Evolutionary conservation across 1,140 invertebrate species (phyloP), one percentile per base, ranked within the genome.

Genomic region (Daktulosphaira vitifoliae): DNA sequence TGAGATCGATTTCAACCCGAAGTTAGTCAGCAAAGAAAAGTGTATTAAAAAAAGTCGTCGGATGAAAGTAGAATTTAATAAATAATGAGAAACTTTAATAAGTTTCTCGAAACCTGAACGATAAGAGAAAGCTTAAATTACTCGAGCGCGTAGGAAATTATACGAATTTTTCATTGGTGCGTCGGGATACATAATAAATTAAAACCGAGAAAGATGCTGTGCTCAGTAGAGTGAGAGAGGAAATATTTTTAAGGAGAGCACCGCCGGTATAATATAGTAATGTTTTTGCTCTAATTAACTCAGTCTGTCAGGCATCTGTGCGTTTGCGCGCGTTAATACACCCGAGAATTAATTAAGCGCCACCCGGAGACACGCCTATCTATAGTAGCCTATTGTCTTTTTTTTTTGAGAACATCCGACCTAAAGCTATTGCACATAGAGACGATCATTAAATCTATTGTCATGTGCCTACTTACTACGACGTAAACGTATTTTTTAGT

Each of bases 81-180:
- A 62, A 62, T 62, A 62, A 62, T 48, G 56, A 62, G 56, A 62
- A 62, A 62, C 56, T 62, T 62, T 62, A 62, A 62, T 62, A 62
- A 62, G 56, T 62, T 62, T 62, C 42, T 26, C 26, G 22, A 44
- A 38, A 42, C 53, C 51, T 37, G 54, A 23, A 46, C 26, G 42
- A 11, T 33, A 11, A 33, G 29, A 56, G 38, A 25, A 15, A 11
- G 56, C 42, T 62, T 62, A 62, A 62, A 62, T 62, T 62, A 62
- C 39, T 44, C 39, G 39, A 15, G n/a, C 56, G 56, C 25, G 42
- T n/a, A 62, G 56, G 42, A 62, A 62, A 62, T 62, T 62, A 62
- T 62, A 62, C 56, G 56, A 46, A 62, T 62, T 48, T 62, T 33
- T 62, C 56, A 62, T 62, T 62, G 56, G 56, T 33, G 25, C 56